Evolutionary conservation across 1,140 invertebrate genomes (phyloP).

Genomic region (roundworm (Caenorhabditis elegans)): WBcel235 BX284603.4:9186501-9187000

Average conservation of each 20-base stretch:
- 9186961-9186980: neutral
- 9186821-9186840: constrained; percentile 5
- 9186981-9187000: neutral
- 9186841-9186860: constrained; percentile 12
- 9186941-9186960: neutral
- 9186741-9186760: neutral
- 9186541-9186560: neutral
- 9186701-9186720: constrained; percentile 6
- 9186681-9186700: neutral
- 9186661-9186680: too few relatives aligned
- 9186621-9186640: too few relatives aligned
- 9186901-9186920: constrained; percentile 16
- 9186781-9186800: constrained; percentile 12
- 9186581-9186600: neutral
- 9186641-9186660: too few relatives aligned
- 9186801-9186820: constrained; percentile 8
- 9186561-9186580: neutral
- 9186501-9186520: constrained; percentile 14
- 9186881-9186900: constrained; percentile 15
- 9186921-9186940: too few relatives aligned
- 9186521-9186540: neutral
- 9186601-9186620: neutral
- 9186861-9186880: constrained; percentile 21
- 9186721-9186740: constrained; percentile 21
- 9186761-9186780: neutral